phyloP scores from a whole-genome alignment of 2,888 invertebrate species.

The Blastobasis lacticolella region DNA sequence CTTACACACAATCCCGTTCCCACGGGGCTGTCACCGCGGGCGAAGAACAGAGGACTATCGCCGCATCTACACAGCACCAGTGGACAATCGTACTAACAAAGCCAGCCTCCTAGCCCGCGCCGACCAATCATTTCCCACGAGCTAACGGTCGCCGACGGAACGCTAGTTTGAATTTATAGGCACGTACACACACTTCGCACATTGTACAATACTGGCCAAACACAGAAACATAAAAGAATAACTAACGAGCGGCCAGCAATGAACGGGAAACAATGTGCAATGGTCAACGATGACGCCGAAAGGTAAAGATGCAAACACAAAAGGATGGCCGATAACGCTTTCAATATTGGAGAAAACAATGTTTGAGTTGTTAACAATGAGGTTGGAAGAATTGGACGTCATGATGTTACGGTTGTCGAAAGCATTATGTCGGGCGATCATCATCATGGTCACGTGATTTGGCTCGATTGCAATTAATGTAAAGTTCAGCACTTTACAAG shows the following conservation, averaged over 20 bases:
- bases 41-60: conserved; percentile 53
- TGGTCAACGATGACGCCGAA: conserved; percentile 29
- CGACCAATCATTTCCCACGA: conserved; percentile 69
- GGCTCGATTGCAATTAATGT: too few species aligned
- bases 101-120: conserved; percentile 47
- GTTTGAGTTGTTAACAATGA: conserved; percentile 53
- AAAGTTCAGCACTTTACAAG: too few species aligned
- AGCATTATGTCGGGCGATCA: too few species aligned
- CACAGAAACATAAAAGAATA: conserved; percentile 21
- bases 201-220: conserved; percentile 45
- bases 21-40: conserved; percentile 67
- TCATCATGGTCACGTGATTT: neutral
- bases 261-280: conserved; percentile 37
- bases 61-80: conserved; percentile 64
- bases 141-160: conserved; percentile 53
- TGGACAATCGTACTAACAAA: conserved; percentile 74
- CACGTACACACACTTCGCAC: conserved; percentile 42
- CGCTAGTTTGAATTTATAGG: conserved; percentile 62
- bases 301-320: conserved; percentile 61
- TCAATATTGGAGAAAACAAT: conserved; percentile 65
- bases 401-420: conserved; percentile 18
- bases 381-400: conserved; percentile 44
- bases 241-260: conserved; percentile 27
- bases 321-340: conserved; percentile 70
- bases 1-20: conserved; percentile 58